Conservation (phyloP, 2,797 vertebrate species). For the Falco concolor region DNA sequence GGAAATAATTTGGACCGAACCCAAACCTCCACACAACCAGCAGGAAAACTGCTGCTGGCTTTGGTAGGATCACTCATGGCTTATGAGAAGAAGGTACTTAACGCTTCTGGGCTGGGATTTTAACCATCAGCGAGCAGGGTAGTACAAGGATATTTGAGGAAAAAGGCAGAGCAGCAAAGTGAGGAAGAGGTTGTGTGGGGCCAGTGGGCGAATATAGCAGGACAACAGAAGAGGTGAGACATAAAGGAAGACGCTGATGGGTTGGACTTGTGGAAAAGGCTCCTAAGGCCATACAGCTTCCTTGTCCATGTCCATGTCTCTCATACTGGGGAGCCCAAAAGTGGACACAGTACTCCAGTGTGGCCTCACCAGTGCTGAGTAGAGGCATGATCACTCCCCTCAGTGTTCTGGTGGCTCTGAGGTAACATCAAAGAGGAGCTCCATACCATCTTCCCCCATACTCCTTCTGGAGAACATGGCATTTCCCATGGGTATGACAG, state of each 20-base stretch:
- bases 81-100: not conserved
- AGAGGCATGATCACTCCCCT: not conserved
- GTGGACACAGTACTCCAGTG: not conserved
- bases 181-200: not conserved
- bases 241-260: not conserved
- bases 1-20: not conserved
- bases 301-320: not conserved
- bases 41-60: not conserved
- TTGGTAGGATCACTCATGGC: not conserved
- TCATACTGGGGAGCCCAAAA: not conserved
- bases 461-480: not conserved
- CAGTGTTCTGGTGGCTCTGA: not conserved
- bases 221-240: not conserved
- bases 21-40: not conserved
- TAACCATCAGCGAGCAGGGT: not conserved
- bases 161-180: not conserved
- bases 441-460: not conserved
- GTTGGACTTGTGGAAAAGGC: not conserved
- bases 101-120: not conserved
- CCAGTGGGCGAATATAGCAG: not conserved
- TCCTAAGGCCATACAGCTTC: not conserved
- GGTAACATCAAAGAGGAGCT: not conserved
- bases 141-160: not conserved
- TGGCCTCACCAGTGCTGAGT: not conserved
- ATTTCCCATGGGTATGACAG: not conserved